Percentiles rank a stretch among this genome's conserved stretches.
phyloP scores from a whole-genome alignment of 2,797 vertebrate species.

The Bucorvus abyssinicus region DNA sequence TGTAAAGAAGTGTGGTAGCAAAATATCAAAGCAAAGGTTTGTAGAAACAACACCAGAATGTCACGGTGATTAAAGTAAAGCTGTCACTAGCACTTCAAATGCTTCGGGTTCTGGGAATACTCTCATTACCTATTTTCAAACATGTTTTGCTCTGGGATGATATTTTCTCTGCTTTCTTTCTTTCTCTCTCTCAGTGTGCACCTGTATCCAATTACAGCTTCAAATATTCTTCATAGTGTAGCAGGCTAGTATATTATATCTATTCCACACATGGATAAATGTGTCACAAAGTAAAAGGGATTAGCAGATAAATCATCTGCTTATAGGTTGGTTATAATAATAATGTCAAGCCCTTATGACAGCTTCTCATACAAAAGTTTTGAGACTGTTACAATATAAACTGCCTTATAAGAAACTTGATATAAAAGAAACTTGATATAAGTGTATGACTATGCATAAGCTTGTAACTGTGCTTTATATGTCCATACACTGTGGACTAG shows the following conservation, averaged over 20 bases:
- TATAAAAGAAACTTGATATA: not conserved
- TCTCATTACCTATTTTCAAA: constrained; percentile 25
- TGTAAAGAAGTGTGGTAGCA: not conserved
- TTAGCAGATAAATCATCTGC: not conserved
- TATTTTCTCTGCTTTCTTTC: not conserved
- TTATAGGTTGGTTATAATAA: not conserved
- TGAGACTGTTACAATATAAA: not conserved
- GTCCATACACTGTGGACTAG: not conserved
- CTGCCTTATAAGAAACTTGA: not conserved
- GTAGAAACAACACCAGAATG: not conserved
- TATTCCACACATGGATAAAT: not conserved
- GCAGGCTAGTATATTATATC: not conserved
- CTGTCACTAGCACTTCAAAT: not conserved
- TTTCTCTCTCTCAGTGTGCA: not conserved
- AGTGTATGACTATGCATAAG: not conserved
- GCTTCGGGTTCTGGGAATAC: not conserved
- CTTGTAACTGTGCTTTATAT: not conserved
- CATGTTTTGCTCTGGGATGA: not conserved
- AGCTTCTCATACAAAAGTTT: not conserved
- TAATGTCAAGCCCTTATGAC: not conserved
- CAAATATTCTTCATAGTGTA: not conserved
- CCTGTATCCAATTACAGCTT: not conserved
- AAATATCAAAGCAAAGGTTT: constrained; percentile 46
- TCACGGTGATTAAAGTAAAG: constrained; percentile 32
- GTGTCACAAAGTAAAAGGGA: not conserved